A percentile compares a stretch with the other conserved stretches of the same genome.
phyloP scores from a whole-genome alignment of 2,113 vertebrate genomes.

The Periophthalmodon schlosseri region DNA sequence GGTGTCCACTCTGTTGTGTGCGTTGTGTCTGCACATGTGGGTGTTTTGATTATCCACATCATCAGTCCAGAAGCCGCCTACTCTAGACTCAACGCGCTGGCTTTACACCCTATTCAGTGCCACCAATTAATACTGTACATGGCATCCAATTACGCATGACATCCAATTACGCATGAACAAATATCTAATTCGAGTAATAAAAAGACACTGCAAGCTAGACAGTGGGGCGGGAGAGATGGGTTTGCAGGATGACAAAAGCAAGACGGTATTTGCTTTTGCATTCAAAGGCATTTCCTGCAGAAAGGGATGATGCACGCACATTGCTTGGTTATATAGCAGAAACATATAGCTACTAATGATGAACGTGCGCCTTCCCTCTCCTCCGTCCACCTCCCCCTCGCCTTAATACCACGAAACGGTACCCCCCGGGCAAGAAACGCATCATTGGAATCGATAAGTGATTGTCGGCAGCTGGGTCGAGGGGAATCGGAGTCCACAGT shows the following conservation, averaged over 20 bases:
- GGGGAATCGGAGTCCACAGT: conserved; percentile 31
- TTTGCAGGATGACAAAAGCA: conserved; percentile 44
- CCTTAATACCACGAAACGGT: conserved; percentile 44
- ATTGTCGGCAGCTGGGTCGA: conserved; percentile 45
- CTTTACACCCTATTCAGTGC: conserved; percentile 25
- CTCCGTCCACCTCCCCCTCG: not conserved
- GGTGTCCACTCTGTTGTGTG: conserved; percentile 13
- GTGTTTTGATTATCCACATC: conserved; percentile 39
- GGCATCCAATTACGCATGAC: not conserved
- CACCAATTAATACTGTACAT: conserved; percentile 31
- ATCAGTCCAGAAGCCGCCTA: conserved; percentile 24
- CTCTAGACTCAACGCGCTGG: conserved; percentile 6
- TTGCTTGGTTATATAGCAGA: conserved; percentile 17
- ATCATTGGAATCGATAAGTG: conserved; percentile 63
- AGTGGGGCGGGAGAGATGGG: conserved; percentile 50
- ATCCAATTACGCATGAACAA: conserved; percentile 37
- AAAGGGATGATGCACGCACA: conserved; percentile 8
- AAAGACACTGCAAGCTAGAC: conserved; percentile 37
- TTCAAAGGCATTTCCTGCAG: conserved; percentile 12
- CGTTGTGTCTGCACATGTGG: conserved; percentile 31
- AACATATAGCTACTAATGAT: conserved; percentile 35
- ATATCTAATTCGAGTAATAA: not conserved
- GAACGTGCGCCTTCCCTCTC: not conserved
- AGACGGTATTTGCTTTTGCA: conserved; percentile 20
- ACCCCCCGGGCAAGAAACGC: conserved; percentile 46